phyloP scores from a whole-genome alignment of 2,113 vertebrate species.

The Rhinolophus sinicus region DNA sequence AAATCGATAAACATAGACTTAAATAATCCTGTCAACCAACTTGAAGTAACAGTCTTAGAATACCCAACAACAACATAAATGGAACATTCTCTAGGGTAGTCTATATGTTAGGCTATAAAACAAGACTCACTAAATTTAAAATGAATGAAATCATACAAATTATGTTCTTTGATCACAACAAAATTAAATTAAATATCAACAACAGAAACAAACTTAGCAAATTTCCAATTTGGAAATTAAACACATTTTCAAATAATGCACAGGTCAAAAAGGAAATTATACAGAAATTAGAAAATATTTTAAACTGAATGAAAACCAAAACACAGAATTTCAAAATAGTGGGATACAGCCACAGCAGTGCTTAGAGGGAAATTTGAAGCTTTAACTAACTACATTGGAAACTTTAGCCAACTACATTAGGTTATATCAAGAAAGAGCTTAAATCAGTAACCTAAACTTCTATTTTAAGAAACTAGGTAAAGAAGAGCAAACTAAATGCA shows the following conservation, averaged over 20 bases:
- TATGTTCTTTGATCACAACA: background rate
- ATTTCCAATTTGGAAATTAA: background rate
- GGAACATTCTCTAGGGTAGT: background rate
- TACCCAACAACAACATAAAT: background rate
- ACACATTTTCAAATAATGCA: background rate
- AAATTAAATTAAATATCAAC: background rate
- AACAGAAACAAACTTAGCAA: background rate
- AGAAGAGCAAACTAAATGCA: background rate
- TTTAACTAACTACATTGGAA: background rate
- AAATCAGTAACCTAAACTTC: background rate
- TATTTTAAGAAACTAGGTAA: background rate
- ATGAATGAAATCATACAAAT: background rate
- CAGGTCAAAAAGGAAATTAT: background rate
- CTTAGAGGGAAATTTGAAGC: background rate
- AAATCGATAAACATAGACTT: background rate
- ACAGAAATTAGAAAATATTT: background rate
- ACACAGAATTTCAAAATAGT: background rate
- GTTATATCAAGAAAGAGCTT: background rate
- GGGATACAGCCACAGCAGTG: background rate
- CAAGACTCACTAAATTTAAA: background rate
- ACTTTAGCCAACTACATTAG: background rate
- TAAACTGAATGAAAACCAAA: conserved; percentile 3
- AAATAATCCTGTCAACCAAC: background rate
- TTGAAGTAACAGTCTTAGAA: background rate
- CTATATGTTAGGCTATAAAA: background rate